Percentiles rank a stretch among this genome's conserved stretches.
phyloP scores from a whole-genome alignment of 2,113 vertebrate genomes.

The Platysternon megacephalum region DNA sequence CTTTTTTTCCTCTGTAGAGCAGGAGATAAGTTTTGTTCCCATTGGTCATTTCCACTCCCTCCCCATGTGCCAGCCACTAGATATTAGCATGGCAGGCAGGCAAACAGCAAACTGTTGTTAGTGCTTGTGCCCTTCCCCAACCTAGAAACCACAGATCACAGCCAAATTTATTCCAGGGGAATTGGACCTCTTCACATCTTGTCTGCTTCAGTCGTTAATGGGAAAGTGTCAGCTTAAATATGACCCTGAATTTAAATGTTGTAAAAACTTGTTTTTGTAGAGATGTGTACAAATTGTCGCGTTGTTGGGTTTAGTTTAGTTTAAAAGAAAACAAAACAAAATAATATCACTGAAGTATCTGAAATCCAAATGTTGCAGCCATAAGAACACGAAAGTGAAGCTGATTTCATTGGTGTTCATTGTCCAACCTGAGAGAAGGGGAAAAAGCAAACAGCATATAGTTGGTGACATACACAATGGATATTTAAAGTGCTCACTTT shows the following conservation, averaged over 20 bases:
- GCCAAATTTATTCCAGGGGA: accelerated
- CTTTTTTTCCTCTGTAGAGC: neutral
- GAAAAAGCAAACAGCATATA: neutral
- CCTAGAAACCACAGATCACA: neutral
- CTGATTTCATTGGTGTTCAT: slow-evolving; percentile 18
- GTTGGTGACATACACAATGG: neutral
- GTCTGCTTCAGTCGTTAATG: neutral
- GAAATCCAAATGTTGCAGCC: slow-evolving; percentile 18
- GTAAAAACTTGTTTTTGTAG: neutral
- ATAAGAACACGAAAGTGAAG: neutral
- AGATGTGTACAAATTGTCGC: neutral
- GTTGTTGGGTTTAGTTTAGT: slow-evolving; percentile 37
- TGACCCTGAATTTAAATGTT: neutral
- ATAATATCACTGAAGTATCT: neutral
- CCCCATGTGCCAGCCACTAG: neutral
- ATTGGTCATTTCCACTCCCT: neutral
- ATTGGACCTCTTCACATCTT: slow-evolving; percentile 1
- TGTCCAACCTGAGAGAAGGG: neutral
- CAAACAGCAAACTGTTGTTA: neutral
- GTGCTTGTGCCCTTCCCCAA: neutral
- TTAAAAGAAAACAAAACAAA: neutral
- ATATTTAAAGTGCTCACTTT: neutral
- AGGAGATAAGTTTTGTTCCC: neutral
- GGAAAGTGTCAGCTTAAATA: slow-evolving; percentile 35
- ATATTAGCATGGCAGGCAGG: neutral